Evolutionary conservation across 2,888 invertebrate species (phyloP).

Genomic region (Drosophila longiperda): DNA sequence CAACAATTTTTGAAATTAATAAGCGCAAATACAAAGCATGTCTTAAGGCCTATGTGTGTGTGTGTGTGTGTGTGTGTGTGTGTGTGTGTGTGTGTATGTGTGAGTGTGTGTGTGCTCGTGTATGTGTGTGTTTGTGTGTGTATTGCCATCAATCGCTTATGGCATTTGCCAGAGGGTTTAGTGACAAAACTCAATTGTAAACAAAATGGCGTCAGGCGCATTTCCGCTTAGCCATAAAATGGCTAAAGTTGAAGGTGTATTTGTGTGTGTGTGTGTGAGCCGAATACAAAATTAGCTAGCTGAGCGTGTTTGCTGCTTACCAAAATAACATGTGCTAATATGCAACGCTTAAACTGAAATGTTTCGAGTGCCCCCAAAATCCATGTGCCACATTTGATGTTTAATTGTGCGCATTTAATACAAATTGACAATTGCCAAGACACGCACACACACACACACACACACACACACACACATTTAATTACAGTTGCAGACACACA

Average conservation of each 20-base stretch:
- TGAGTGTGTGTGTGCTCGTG: not conserved
- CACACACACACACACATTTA: slow-evolving; percentile 37
- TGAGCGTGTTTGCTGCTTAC: not conserved
- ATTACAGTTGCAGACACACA: slow-evolving; percentile 56
- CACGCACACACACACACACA: slow-evolving; percentile 24
- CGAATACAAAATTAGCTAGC: slow-evolving; percentile 44
- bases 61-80: not conserved
- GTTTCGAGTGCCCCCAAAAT: slow-evolving; percentile 25
- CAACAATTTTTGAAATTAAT: slow-evolving; percentile 71
- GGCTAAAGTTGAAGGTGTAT: slow-evolving; percentile 32
- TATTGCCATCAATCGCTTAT: slow-evolving; percentile 53
- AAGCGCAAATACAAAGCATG: slow-evolving; percentile 54
- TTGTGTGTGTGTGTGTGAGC: not conserved
- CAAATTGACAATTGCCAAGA: slow-evolving; percentile 76
- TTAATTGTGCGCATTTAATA: slow-evolving; percentile 76
- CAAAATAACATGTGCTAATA: slow-evolving; percentile 62
- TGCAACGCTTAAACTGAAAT: slow-evolving; percentile 58
- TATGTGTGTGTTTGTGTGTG: not conserved
- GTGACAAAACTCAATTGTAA: slow-evolving; percentile 50
- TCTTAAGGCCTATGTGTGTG: slow-evolving; percentile 1
- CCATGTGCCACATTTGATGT: slow-evolving; percentile 61
- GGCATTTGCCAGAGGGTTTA: slow-evolving; percentile 48
- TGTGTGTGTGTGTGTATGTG: slow-evolving; percentile 6
- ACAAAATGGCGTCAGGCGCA: slow-evolving; percentile 49
- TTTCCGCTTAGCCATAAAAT: slow-evolving; percentile 52